Evolutionary conservation across 2,797 vertebrate species (phyloP).

Genomic region (Manis crassicaudata): DNA sequence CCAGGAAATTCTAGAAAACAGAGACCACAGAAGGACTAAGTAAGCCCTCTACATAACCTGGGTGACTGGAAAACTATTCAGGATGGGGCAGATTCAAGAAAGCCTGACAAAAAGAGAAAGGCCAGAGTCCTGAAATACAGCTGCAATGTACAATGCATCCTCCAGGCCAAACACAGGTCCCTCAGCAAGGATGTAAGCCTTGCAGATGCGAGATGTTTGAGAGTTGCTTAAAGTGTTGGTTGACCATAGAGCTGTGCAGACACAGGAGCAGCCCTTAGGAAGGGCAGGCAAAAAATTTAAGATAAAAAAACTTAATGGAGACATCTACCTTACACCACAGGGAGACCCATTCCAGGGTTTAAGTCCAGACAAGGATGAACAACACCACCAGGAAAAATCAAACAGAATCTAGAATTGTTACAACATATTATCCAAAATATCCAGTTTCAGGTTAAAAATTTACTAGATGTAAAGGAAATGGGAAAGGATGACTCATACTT

Average conservation of each 20-base stretch:
- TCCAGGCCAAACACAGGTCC: background rate
- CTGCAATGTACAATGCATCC: background rate
- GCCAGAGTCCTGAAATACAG: background rate
- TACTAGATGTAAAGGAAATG: background rate
- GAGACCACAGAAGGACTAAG: background rate
- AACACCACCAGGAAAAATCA: background rate
- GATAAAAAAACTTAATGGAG: background rate
- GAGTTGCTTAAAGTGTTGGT: background rate
- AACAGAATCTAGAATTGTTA: background rate
- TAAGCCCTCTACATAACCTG: background rate
- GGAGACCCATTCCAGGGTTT: background rate
- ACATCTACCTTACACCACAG: background rate
- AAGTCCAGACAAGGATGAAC: background rate
- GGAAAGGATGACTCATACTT: background rate
- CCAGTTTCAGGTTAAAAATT: background rate
- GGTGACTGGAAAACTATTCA: background rate
- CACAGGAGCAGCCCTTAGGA: background rate
- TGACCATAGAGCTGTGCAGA: background rate
- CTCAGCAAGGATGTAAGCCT: background rate
- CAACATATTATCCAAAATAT: background rate
- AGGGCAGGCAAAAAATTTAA: background rate
- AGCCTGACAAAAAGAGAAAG: background rate
- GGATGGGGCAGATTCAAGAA: background rate
- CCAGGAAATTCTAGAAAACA: background rate
- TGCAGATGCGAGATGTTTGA: background rate